Evolutionary conservation across 2,113 vertebrate species (phyloP).

Genomic region (Xerus inauris): DNA sequence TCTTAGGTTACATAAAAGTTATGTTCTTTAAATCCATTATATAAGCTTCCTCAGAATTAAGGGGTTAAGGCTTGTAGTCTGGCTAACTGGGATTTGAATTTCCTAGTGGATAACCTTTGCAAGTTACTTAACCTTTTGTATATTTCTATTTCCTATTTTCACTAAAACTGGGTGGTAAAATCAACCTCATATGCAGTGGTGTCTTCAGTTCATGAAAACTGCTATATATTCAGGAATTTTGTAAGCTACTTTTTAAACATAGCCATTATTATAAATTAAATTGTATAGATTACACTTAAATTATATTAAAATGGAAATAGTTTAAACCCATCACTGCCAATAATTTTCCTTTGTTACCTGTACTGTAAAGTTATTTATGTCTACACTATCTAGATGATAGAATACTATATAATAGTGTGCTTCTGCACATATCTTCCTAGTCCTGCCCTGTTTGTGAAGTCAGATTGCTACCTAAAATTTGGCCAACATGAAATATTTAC

Average conservation of each 20-base stretch:
- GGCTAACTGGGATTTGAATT: constrained; percentile 30
- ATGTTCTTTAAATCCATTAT: constrained; percentile 23
- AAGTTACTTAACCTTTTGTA: constrained; percentile 44
- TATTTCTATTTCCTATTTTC: constrained; percentile 48
- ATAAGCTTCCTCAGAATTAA: constrained; percentile 36
- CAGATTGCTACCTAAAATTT: constrained; percentile 12
- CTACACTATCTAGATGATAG: not conserved
- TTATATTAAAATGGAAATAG: constrained; percentile 50
- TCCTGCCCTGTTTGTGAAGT: not conserved
- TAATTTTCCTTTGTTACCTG: constrained; percentile 5
- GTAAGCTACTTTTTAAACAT: constrained; percentile 5
- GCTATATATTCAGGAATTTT: constrained; percentile 28
- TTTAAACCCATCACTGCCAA: constrained; percentile 3
- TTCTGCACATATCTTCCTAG: not conserved
- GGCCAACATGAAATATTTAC: constrained; percentile 20
- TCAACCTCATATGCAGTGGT: not conserved
- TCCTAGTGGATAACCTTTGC: constrained; percentile 26
- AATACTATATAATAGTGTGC: not conserved
- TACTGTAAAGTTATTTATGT: constrained; percentile 24
- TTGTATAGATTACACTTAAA: constrained; percentile 7
- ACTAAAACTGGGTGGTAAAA: constrained; percentile 35
- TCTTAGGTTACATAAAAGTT: constrained; percentile 35
- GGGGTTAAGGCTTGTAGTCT: constrained; percentile 16
- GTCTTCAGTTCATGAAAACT: not conserved
- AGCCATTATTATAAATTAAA: constrained; percentile 19